phyloP scores from a whole-genome alignment of 1,140 invertebrate genomes.

The Ladona fulva region DNA sequence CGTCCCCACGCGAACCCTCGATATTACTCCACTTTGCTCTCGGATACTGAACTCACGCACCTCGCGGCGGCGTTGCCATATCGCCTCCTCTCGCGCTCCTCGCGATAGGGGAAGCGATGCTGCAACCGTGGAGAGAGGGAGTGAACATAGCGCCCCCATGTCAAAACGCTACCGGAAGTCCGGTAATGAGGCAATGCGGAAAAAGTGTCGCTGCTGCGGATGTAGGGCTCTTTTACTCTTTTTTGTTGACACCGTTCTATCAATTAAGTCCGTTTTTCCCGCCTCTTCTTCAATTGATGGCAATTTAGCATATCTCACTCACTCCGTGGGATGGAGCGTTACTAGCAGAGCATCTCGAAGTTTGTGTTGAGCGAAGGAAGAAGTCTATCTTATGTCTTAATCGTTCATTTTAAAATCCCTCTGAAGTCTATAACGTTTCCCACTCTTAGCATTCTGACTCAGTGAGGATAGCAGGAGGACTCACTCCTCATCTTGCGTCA shows the following conservation, averaged over 20 bases:
- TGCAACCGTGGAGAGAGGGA: not conserved
- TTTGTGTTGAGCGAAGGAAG: too few relatives aligned
- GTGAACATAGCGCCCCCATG: not conserved
- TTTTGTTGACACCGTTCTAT: not conserved
- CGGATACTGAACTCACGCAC: not conserved
- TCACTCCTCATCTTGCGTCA: too few relatives aligned
- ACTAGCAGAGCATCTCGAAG: too few relatives aligned
- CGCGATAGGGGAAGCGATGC: not conserved
- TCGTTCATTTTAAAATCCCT: too few relatives aligned
- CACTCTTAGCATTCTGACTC: too few relatives aligned
- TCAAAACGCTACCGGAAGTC: not conserved
- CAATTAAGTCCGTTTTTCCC: not conserved
- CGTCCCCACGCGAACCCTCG: too few relatives aligned
- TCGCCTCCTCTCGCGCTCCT: not conserved
- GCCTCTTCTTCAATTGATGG: not conserved
- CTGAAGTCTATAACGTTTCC: too few relatives aligned
- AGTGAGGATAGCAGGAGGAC: too few relatives aligned
- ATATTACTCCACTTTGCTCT: not conserved
- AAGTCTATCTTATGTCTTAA: too few relatives aligned
- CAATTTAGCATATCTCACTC: too few relatives aligned
- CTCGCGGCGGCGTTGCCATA: not conserved
- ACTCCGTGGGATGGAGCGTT: too few relatives aligned
- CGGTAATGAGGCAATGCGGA: not conserved
- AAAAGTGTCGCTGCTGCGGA: conserved; percentile 6
- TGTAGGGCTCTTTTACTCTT: not conserved